Evolutionary conservation across 2,888 invertebrate species (phyloP).

Genomic region (Sipha maydis): DNA sequence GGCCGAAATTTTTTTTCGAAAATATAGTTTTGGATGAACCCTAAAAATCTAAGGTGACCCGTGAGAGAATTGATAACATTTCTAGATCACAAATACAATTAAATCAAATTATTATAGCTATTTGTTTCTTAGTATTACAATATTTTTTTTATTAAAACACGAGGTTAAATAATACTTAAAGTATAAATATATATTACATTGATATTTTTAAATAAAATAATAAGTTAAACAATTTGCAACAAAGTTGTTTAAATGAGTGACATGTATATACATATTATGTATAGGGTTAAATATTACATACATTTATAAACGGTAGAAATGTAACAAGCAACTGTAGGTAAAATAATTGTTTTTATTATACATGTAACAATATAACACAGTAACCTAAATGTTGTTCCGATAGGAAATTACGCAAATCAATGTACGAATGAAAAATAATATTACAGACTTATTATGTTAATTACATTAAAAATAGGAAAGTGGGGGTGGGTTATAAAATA

Average conservation of each 20-base stretch:
- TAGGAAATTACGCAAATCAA: constrained; percentile 44
- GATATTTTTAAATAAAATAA: not conserved
- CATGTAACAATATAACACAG: constrained; percentile 33
- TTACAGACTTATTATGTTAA: constrained; percentile 37
- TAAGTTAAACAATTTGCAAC: not conserved
- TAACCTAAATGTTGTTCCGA: constrained; percentile 15
- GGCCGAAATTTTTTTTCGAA: too few species aligned
- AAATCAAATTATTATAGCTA: too few species aligned
- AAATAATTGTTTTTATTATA: constrained; percentile 30
- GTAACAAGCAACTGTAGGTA: not conserved
- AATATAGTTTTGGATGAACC: too few species aligned
- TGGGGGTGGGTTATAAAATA: constrained; percentile 32
- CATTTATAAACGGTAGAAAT: not conserved
- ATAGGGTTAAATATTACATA: not conserved
- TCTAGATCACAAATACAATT: too few species aligned
- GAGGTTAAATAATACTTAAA: not conserved
- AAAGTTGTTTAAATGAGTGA: not conserved
- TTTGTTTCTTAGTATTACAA: not conserved
- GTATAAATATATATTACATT: not conserved
- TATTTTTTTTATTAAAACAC: not conserved
- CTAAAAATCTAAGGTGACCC: too few species aligned
- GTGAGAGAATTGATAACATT: too few species aligned
- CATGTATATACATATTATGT: not conserved
- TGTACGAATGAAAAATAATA: constrained; percentile 22
- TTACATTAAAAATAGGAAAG: constrained; percentile 29